phyloP scores from a whole-genome alignment of 2,113 vertebrate genomes.

The Trachemys scripta region DNA sequence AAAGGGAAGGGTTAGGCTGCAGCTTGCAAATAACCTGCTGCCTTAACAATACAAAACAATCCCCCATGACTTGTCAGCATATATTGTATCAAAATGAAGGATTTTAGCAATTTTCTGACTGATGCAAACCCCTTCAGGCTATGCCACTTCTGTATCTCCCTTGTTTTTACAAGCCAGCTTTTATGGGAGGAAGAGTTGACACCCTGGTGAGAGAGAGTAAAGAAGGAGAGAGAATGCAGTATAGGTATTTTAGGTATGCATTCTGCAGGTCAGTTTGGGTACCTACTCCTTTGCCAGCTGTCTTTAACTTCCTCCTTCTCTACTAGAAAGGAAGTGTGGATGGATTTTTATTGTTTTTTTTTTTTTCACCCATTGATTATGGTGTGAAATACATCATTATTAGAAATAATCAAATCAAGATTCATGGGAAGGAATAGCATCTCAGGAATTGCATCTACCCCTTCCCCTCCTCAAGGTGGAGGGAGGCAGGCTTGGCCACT shows the following conservation, averaged over 20 bases:
- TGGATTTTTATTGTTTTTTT: neutral
- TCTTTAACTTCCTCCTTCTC: neutral
- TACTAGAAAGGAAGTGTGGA: neutral
- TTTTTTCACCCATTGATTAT: neutral
- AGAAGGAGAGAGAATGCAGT: neutral
- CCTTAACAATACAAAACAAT: neutral
- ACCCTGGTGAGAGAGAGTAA: neutral
- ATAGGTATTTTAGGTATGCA: neutral
- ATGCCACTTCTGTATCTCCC: neutral
- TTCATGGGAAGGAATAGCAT: neutral
- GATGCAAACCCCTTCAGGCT: neutral
- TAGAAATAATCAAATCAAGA: neutral
- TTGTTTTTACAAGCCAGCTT: conserved; percentile 2
- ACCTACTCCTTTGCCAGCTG: rapidly evolving
- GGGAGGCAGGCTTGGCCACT: rapidly evolving
- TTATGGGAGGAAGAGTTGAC: neutral
- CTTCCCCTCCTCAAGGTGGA: neutral
- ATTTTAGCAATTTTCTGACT: conserved; percentile 20
- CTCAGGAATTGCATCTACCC: neutral
- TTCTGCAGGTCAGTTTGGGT: neutral
- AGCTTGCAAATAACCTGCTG: neutral
- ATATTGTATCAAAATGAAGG: neutral
- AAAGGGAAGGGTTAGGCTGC: neutral
- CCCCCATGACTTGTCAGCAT: neutral
- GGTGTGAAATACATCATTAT: neutral